Evolutionary conservation across 2,888 invertebrate species (phyloP).

Genomic region (Agrilus cyanescens): DNA sequence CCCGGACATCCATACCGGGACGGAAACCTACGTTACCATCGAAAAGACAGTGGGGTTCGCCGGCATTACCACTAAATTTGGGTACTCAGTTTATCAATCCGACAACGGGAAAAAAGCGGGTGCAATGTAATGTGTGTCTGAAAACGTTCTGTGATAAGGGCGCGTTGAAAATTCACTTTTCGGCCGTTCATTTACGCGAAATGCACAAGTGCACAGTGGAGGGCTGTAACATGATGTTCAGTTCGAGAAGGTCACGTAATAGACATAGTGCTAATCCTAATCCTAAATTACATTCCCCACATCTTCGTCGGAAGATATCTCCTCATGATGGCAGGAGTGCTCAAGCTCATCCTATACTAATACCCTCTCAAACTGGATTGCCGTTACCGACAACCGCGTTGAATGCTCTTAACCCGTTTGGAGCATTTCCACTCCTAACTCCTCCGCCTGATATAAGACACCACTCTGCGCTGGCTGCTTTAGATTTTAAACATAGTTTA

Average conservation of each 20-base stretch:
- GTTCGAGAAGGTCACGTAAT: constrained; percentile 88
- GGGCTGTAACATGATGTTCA: constrained; percentile 99
- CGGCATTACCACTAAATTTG: constrained; percentile 64
- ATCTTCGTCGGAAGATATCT: constrained; percentile 83
- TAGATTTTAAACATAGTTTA: constrained; percentile 54
- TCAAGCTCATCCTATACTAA: constrained; percentile 69
- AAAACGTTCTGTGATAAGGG: constrained; percentile 99
- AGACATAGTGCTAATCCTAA: constrained; percentile 97
- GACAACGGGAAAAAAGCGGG: constrained; percentile 89
- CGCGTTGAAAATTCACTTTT: constrained; percentile 97
- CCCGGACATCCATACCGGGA: constrained; percentile 34
- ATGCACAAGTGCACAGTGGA: constrained; percentile 99
- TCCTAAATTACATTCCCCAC: constrained; percentile 94
- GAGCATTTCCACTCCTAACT: constrained; percentile 66
- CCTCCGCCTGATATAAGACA: constrained; percentile 55
- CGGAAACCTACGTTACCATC: constrained; percentile 61
- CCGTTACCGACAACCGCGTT: constrained; percentile 52
- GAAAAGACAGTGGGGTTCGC: constrained; percentile 69
- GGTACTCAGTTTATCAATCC: constrained; percentile 88
- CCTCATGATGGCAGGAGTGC: constrained; percentile 87
- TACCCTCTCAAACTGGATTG: constrained; percentile 60
- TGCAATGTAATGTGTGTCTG: constrained; percentile 94
- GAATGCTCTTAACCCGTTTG: constrained; percentile 63
- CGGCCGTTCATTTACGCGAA: constrained; percentile 95
- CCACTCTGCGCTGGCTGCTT: constrained; percentile 41